Evolutionary conservation across 2,113 vertebrate species (phyloP), one percentile per base, ranked within the genome.

Genomic region (Paraplagusia blochii): DNA sequence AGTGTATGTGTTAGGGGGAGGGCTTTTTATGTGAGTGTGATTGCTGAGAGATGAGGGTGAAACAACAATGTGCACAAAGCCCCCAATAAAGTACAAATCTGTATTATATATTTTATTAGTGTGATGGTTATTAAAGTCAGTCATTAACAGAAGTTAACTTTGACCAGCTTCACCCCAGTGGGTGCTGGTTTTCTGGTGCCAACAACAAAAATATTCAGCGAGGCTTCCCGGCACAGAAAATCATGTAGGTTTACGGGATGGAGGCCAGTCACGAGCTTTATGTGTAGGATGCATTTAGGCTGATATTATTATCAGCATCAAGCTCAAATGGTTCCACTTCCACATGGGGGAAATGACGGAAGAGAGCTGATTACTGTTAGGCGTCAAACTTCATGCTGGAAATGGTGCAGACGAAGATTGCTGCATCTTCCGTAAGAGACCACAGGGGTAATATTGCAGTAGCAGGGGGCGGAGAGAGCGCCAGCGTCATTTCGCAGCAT

Each of bases 401-500:
- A 85, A 84, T 87, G 87, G 82, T 83, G 85, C 87, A 84, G 85
- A 86, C 75, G 77, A 76, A 69, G 82, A 84, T 81, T 81, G 81
- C 83, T 88, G 84, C 83, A 83, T 87, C 85, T 82, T 87, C 85
- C 78, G 78, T 84, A 85, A 85, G 73, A 83, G 85, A 89, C 84
- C 87, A 87, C 87, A 87, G 83, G 87, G 84, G 83, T 84, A 87
- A 86, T 86, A 80, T 88, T 83, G 83, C 83, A 85, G 72, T 84
- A 85, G 81, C 76, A 77, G 86, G 75, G 81, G 76, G 82, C 65
- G 78, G 69, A 75, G 85, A 82, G 72, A 72, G 77, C 69, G 77
- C 82, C 79, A 58, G 82, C 88, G 82, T 90, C 88, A 88, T 89
- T 90, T 90, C 88, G 78, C 88, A 89, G 87, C 88, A 90, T 87